phyloP scores from a whole-genome alignment of 2,113 vertebrate species.

The Hemicordylus capensis region DNA sequence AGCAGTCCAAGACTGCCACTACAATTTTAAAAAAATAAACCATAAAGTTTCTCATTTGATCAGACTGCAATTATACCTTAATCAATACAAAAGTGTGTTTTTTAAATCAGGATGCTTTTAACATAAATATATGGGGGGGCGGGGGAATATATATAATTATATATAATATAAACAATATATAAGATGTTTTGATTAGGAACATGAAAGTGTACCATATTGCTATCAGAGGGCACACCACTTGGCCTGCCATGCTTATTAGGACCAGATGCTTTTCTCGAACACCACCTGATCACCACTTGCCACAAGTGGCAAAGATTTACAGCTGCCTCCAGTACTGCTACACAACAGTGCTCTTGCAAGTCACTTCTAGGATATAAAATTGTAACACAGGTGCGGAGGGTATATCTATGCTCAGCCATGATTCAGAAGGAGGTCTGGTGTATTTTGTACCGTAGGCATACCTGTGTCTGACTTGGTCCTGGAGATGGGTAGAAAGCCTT shows the following conservation, averaged over 20 bases:
- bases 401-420: not conserved
- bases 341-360: no score
- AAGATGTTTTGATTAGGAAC: not conserved
- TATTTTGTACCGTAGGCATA: not conserved
- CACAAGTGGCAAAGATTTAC: not conserved
- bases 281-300: not conserved
- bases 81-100: not conserved
- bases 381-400: not conserved
- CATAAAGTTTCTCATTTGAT: not conserved
- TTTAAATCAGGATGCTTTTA: not conserved
- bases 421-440: not conserved
- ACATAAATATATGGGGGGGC: not conserved
- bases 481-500: not conserved
- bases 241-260: not conserved
- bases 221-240: not conserved
- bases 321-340: not conserved
- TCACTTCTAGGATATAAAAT: not conserved
- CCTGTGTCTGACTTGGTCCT: no score
- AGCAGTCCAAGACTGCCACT: not conserved
- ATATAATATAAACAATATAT: no score
- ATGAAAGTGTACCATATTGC: not conserved
- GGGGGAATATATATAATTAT: no score
- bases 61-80: not conserved
- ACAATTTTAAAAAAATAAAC: no score
- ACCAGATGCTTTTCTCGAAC: not conserved